A percentile compares a stretch with the other conserved stretches of the same genome.
Evolutionary conservation across 2,113 vertebrate species (phyloP).

Genomic region (Scatophagus argus): DNA sequence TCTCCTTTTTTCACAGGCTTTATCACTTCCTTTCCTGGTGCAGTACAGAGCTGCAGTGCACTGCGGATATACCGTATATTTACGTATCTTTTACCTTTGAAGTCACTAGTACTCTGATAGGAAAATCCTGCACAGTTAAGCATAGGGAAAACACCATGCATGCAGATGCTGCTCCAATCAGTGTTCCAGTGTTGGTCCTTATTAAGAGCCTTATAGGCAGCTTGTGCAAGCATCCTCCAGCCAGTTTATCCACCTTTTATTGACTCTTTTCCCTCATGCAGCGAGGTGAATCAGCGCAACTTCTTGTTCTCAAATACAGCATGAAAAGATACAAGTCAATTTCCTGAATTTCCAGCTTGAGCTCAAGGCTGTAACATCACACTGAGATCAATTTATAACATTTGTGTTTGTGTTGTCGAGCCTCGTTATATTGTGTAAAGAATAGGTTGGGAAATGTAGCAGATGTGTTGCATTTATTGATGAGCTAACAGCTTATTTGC

Average conservation of each 20-base stretch:
- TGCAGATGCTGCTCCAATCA: slow-evolving; percentile 18
- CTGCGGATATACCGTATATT: slow-evolving; percentile 58
- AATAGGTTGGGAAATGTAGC: slow-evolving; percentile 3
- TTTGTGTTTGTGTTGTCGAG: slow-evolving; percentile 52
- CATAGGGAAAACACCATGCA: not conserved
- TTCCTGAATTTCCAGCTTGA: slow-evolving; percentile 50
- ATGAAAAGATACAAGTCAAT: slow-evolving; percentile 72
- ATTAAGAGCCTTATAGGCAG: slow-evolving; percentile 44
- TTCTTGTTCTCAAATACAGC: slow-evolving; percentile 71
- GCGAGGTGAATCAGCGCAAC: slow-evolving; percentile 66
- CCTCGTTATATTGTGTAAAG: slow-evolving; percentile 12
- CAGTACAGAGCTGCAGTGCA: slow-evolving; percentile 38
- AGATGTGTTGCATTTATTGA: slow-evolving; percentile 17
- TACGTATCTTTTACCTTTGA: slow-evolving; percentile 46
- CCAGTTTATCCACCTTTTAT: slow-evolving; percentile 73
- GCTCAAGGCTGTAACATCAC: slow-evolving; percentile 54
- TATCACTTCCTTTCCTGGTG: slow-evolving; percentile 17
- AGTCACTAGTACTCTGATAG: slow-evolving; percentile 14
- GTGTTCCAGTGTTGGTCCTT: slow-evolving; percentile 15
- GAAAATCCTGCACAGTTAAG: slow-evolving; percentile 27
- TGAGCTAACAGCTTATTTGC: slow-evolving; percentile 27
- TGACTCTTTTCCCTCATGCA: slow-evolving; percentile 62
- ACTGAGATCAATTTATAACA: slow-evolving; percentile 57
- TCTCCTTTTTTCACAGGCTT: too few species aligned
- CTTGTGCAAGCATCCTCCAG: slow-evolving; percentile 52